Base-by-base conservation (phyloP, 2,888 invertebrate species). In the Lepidocyrtoides sp. region DNA sequence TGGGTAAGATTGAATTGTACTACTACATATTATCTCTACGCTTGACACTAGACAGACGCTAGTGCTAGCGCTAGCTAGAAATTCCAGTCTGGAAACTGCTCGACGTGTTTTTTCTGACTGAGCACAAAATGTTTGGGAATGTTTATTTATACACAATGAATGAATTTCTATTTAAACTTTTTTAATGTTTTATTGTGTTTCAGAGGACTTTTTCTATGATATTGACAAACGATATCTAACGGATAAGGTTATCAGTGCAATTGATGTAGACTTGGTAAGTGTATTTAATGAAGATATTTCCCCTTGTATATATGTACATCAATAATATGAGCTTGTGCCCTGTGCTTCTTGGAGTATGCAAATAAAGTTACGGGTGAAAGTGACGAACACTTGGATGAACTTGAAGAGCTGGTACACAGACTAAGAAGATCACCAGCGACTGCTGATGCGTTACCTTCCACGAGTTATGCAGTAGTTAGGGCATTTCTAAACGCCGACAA, bases 381-480 rank as follows among this genome's bases (percentile, higher is more conserved):
- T n/a, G n/a, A n/a, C n/a, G 95, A 94, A 1, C 96, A 97, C 94
- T 94, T 96, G 0, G 97, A 97, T 51, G 98, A 98, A 95, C 95
- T 98, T 8, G 96, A 97, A 92, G 97, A 97, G 95, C 95, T 98
- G 17, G 95, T 97, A 41, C 96, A 97, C 95, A 97, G 97, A 95
- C 96, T 98, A 86, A 96, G 98, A 91, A 95, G 97, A 92, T 97
- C 97, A 17, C 96, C 97, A 4, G 97, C 97, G 94, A 97, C 98
- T 0, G 95, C 96, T 0, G 96, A 97, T 92, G 97, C 97, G 0
- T 95, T 98, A 20, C 97, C 97, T 4, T 98, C 98, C 0, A 98
- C 98, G 2, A 96, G 97, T 93, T 97, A 98, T 96, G 98, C 98
- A 14, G 96, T 98, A 32, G 95, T 98, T 5, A 96, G 96, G 48